Conservation (phyloP, 2,113 vertebrate genomes). For the Bostrychus sinensis region DNA sequence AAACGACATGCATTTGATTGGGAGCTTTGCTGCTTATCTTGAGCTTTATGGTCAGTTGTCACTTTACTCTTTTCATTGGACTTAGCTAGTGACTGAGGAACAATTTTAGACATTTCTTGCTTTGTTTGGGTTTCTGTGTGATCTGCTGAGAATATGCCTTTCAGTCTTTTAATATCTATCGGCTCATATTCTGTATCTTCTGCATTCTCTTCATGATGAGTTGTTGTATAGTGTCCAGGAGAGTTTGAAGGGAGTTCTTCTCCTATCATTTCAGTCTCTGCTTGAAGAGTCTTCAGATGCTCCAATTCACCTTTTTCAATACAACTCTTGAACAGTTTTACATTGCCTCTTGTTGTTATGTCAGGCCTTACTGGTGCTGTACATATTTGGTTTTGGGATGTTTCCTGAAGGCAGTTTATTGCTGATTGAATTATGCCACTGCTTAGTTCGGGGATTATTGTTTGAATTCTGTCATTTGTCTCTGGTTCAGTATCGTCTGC, state of each 20-base stretch:
- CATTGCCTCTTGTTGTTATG: constrained; percentile 82
- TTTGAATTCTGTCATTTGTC: constrained; percentile 4
- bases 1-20: constrained; percentile 6
- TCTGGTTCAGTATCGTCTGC: constrained; percentile 17
- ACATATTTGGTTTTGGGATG: constrained; percentile 65
- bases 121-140: constrained; percentile 29
- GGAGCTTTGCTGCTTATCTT: constrained; percentile 26
- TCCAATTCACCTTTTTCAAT: constrained; percentile 90
- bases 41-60: background rate
- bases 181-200: constrained; percentile 70
- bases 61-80: constrained; percentile 29
- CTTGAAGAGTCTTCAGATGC: constrained; percentile 84
- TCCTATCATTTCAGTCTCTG: constrained; percentile 77
- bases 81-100: constrained; percentile 8
- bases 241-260: constrained; percentile 18
- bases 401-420: constrained; percentile 73
- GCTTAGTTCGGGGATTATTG: constrained; percentile 47
- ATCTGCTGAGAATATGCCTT: constrained; percentile 70
- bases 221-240: constrained; percentile 14
- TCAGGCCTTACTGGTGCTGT: constrained; percentile 67
- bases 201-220: constrained; percentile 47
- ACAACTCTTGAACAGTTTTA: constrained; percentile 88
- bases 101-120: constrained; percentile 20
- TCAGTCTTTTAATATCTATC: constrained; percentile 73
- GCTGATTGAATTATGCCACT: constrained; percentile 76